phyloP scores from a whole-genome alignment of 1,140 invertebrate species.

The Subanguina moxae region DNA sequence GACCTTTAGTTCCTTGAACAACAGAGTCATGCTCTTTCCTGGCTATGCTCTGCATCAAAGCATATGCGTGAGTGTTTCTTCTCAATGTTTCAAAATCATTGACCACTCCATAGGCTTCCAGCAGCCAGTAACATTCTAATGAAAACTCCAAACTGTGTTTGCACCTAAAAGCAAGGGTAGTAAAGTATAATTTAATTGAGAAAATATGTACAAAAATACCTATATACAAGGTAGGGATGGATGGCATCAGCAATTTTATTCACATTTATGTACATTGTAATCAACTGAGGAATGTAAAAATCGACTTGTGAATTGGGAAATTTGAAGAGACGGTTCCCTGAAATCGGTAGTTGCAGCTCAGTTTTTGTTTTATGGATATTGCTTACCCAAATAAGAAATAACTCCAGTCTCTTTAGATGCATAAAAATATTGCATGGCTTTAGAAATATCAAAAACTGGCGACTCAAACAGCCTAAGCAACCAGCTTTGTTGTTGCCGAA shows the following conservation, averaged over 20 bases:
- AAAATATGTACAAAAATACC: slow-evolving; percentile 63
- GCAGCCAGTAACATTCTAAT: slow-evolving; percentile 85
- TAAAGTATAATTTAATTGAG: background rate
- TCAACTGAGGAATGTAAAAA: slow-evolving; percentile 92
- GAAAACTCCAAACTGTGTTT: slow-evolving; percentile 88
- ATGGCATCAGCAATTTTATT: slow-evolving; percentile 87
- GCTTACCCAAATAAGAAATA: slow-evolving; percentile 81
- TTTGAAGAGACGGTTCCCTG: slow-evolving; percentile 88
- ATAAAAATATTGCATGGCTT: slow-evolving; percentile 93
- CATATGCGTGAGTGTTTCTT: slow-evolving; percentile 80
- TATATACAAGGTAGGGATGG: slow-evolving; percentile 87
- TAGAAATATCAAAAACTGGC: slow-evolving; percentile 91
- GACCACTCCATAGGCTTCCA: slow-evolving; percentile 86
- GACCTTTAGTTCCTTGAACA: background rate
- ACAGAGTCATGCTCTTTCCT: slow-evolving; percentile 12
- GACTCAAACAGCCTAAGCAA: slow-evolving; percentile 88
- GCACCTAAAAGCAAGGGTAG: slow-evolving; percentile 73
- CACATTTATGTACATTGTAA: slow-evolving; percentile 97
- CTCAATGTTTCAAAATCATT: slow-evolving; percentile 63
- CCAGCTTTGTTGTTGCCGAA: slow-evolving; percentile 62
- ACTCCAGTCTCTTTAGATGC: slow-evolving; percentile 97
- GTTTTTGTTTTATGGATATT: background rate
- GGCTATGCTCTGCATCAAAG: slow-evolving; percentile 79
- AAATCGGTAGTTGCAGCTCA: slow-evolving; percentile 45
- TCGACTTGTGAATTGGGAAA: slow-evolving; percentile 86